These are phyloP conservation scores for Scelioninae gen. 1 DNA, from an alignment of 2,888 invertebrate species.

Conservation along the genomic window DNA sequence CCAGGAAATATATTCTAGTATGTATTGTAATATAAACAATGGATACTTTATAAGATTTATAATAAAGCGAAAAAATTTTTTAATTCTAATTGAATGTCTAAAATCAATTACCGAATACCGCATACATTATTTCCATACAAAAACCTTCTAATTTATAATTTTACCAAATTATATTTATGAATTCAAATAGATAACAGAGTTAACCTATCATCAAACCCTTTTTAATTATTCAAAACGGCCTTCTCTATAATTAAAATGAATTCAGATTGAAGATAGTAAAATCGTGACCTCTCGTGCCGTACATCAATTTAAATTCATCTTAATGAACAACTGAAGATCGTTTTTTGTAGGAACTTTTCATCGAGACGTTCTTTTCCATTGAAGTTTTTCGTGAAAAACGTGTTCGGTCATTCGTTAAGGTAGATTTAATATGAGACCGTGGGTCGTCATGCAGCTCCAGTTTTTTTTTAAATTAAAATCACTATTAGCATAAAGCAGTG, in stretches of 20 bases:
- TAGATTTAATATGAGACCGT: slow-evolving; percentile 20
- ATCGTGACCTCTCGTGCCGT: slow-evolving; percentile 2
- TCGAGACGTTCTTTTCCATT: not conserved
- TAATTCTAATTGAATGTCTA: not conserved
- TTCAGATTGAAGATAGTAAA: slow-evolving; percentile 23
- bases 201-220: not conserved
- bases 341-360: slow-evolving; percentile 36
- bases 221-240: slow-evolving; percentile 10
- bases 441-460: slow-evolving; percentile 12
- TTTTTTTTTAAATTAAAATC: slow-evolving; percentile 31
- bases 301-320: slow-evolving; percentile 33
- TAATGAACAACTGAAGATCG: slow-evolving; percentile 39
- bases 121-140: not conserved
- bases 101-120: not conserved
- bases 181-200: slow-evolving; percentile 2
- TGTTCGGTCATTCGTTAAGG: slow-evolving; percentile 43
- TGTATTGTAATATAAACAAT: slow-evolving; percentile 8
- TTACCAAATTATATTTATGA: not conserved
- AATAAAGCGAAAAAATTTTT: not conserved
- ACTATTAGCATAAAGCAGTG: slow-evolving; percentile 29
- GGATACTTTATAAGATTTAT: not conserved
- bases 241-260: slow-evolving; percentile 35
- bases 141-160: not conserved
- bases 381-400: slow-evolving; percentile 39
- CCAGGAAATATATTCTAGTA: not conserved